A percentile compares a stretch with the other conserved stretches of the same genome.
Evolutionary conservation across 2,113 vertebrate species (phyloP).

Genomic region (Callipepla squamata): DNA sequence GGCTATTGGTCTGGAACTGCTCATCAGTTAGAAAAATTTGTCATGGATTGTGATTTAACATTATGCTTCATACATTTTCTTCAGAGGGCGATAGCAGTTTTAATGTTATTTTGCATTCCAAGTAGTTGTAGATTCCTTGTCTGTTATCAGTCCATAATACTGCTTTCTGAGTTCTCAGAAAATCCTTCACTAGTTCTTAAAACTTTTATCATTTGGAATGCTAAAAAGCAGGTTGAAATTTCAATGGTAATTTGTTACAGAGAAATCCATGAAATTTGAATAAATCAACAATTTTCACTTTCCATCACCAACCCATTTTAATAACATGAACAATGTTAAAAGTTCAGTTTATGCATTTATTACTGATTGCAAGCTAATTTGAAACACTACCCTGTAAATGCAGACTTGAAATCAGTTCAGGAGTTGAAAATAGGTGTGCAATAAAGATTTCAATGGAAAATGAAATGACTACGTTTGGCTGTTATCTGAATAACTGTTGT

Average conservation of each 20-base stretch:
- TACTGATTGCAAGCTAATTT: not conserved
- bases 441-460: not conserved
- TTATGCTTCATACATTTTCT: slow-evolving; percentile 8
- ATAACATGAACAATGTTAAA: not conserved
- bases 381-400: not conserved
- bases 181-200: not conserved
- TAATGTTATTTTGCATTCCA: slow-evolving; percentile 4
- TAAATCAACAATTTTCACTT: slow-evolving; percentile 1
- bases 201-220: not conserved
- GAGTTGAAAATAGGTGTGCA: not conserved
- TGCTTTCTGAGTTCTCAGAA: not conserved
- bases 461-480: not conserved
- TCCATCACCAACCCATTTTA: not conserved
- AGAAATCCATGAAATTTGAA: slow-evolving; percentile 40
- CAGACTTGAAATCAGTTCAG: not conserved
- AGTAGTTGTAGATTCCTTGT: not conserved
- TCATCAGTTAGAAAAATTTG: slow-evolving; percentile 23
- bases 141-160: not conserved
- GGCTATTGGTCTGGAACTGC: slow-evolving; percentile 19
- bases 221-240: slow-evolving; percentile 26
- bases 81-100: not conserved
- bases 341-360: not conserved
- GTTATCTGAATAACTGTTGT: not conserved
- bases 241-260: slow-evolving; percentile 16
- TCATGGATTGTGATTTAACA: slow-evolving; percentile 7